phyloP scores from a whole-genome alignment of 2,888 invertebrate genomes.

The Mesodorylaimus sp. region DNA sequence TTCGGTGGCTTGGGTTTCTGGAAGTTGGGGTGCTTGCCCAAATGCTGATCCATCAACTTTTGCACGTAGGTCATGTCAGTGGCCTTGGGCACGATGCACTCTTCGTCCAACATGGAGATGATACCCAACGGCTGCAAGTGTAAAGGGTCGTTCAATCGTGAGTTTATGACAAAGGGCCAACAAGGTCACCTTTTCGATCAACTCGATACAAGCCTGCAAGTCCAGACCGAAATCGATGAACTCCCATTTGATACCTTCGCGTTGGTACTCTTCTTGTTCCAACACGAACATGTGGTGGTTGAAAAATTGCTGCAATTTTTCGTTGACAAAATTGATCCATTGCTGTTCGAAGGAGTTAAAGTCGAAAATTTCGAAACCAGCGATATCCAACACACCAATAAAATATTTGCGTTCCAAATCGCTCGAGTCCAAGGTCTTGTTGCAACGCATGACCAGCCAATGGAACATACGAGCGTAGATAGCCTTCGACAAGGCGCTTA shows the following conservation, averaged over 20 bases:
- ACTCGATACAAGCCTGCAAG: conserved; percentile 79
- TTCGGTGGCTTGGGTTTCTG: conserved; percentile 71
- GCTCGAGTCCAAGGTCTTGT: conserved; percentile 89
- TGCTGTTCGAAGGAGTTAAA: conserved; percentile 94
- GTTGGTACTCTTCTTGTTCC: conserved; percentile 86
- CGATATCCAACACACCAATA: conserved; percentile 99
- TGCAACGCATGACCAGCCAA: conserved; percentile 96
- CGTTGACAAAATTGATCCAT: conserved; percentile 95
- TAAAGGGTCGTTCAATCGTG: too few species aligned
- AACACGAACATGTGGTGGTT: conserved; percentile 94
- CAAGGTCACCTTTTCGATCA: conserved; percentile 78
- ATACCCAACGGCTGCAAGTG: conserved; percentile 99
- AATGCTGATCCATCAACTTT: conserved; percentile 94
- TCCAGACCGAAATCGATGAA: conserved; percentile 97
- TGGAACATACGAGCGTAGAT: conserved; percentile 38
- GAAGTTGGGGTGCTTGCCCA: conserved; percentile 94
- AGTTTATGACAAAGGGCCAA: too few species aligned
- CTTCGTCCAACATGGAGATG: conserved; percentile 99
- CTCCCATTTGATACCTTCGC: conserved; percentile 83
- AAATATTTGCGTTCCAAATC: conserved; percentile 95
- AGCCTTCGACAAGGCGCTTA: conserved; percentile 36
- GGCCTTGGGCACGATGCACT: conserved; percentile 99
- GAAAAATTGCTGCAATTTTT: conserved; percentile 93
- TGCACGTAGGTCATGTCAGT: conserved; percentile 94
- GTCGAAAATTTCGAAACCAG: conserved; percentile 99